phyloP scores from a whole-genome alignment of 2,797 vertebrate genomes.

The Diglossa cyanea region DNA sequence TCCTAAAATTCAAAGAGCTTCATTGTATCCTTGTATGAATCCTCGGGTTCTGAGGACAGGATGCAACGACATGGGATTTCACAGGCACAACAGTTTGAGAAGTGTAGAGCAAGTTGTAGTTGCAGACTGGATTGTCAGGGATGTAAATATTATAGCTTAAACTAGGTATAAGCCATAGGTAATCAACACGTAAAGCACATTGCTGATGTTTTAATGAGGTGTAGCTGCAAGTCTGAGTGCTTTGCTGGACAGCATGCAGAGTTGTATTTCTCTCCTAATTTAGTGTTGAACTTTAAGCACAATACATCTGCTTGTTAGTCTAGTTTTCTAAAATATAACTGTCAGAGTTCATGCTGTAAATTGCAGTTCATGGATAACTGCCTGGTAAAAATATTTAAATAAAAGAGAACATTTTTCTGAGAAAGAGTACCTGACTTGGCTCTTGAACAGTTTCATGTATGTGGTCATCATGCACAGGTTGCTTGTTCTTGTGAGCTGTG shows the following conservation, averaged over 20 bases:
- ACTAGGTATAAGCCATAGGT: not conserved
- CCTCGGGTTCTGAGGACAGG: not conserved
- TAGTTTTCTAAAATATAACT: not conserved
- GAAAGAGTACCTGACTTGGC: not conserved
- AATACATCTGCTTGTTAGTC: not conserved
- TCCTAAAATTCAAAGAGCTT: not conserved
- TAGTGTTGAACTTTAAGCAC: not conserved
- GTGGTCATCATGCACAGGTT: not conserved
- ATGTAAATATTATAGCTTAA: not conserved
- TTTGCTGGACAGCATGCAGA: not conserved
- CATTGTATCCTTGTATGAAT: not conserved
- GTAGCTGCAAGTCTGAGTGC: not conserved
- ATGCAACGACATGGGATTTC: fast-evolving
- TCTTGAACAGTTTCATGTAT: not conserved
- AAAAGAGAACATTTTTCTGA: not conserved
- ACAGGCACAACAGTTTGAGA: not conserved
- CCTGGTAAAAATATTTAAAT: not conserved
- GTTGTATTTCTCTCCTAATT: not conserved
- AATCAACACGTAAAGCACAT: not conserved
- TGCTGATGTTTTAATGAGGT: not conserved
- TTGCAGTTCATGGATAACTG: not conserved
- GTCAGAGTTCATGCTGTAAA: not conserved
- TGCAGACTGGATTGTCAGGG: not conserved
- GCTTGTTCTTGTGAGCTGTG: not conserved
- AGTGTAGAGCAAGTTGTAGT: not conserved